Conservation (phyloP, 2,888 invertebrate species). For the Steinernema hermaphroditum region DNA sequence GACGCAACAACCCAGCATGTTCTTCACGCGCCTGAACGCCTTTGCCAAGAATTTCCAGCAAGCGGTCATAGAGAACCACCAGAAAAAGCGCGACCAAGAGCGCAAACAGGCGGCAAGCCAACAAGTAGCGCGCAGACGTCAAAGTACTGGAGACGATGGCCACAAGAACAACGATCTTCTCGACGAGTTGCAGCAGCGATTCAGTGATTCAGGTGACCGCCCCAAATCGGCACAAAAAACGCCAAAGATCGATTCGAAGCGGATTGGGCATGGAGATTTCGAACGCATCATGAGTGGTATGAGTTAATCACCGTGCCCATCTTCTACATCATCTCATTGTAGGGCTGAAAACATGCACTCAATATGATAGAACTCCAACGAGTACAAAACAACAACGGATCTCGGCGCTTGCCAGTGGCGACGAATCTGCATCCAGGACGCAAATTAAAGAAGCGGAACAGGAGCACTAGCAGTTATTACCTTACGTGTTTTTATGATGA, state of each 20-base stretch:
- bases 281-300: slow-evolving; percentile 58
- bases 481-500: too few relatives aligned
- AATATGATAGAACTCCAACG: neutral
- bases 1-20: slow-evolving; percentile 88
- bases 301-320: neutral
- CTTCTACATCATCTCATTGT: neutral
- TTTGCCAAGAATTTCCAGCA: slow-evolving; percentile 82
- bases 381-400: neutral
- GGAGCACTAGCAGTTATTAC: neutral
- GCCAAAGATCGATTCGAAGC: slow-evolving; percentile 54
- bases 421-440: slow-evolving; percentile 3
- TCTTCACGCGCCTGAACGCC: slow-evolving; percentile 91
- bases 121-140: slow-evolving; percentile 15
- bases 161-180: slow-evolving; percentile 31
- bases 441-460: neutral
- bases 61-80: slow-evolving; percentile 38
- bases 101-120: slow-evolving; percentile 9
- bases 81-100: slow-evolving; percentile 33
- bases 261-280: slow-evolving; percentile 63
- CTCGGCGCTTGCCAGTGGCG: neutral
- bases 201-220: neutral
- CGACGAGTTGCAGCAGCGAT: slow-evolving; percentile 25
- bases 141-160: neutral
- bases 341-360: neutral
- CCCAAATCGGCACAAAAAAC: neutral